Evolutionary conservation across 2,113 vertebrate genomes (phyloP).

Genomic region (Bombycilla garrulus): DNA sequence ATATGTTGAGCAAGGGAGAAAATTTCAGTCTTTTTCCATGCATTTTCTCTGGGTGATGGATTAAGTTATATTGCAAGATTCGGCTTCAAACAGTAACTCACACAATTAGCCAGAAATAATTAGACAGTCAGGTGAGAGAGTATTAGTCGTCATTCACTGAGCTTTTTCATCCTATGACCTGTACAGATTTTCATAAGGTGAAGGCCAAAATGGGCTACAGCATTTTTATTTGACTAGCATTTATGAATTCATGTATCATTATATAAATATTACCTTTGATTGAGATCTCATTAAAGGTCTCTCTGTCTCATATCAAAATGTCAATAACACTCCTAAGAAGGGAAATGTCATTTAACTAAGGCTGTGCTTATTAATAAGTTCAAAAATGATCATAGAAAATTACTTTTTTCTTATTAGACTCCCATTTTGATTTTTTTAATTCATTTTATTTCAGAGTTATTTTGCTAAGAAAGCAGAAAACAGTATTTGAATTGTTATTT

Average conservation of each 20-base stretch:
- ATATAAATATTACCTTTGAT: conserved; percentile 75
- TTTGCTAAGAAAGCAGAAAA: not conserved
- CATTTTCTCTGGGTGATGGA: conserved; percentile 34
- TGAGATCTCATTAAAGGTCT: conserved; percentile 70
- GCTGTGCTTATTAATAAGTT: conserved; percentile 49
- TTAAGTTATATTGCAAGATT: conserved; percentile 46
- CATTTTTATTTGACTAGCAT: conserved; percentile 87
- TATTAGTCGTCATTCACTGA: conserved; percentile 53
- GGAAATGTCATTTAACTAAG: conserved; percentile 63
- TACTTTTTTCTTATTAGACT: conserved; percentile 11
- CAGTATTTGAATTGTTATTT: not conserved
- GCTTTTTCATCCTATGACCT: conserved; percentile 62
- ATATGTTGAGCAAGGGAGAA: not conserved
- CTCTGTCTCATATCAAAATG: conserved; percentile 66
- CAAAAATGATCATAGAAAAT: conserved; percentile 42
- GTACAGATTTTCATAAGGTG: conserved; percentile 45
- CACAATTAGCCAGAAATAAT: conserved; percentile 67
- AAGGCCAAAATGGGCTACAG: conserved; percentile 59
- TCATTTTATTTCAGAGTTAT: not conserved
- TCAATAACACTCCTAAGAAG: conserved; percentile 64
- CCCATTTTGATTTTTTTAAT: not conserved
- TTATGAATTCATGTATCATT: conserved; percentile 82
- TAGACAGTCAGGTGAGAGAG: conserved; percentile 44
- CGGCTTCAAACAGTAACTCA: conserved; percentile 57
- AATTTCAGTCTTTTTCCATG: not conserved